Conservation (phyloP, 2,113 vertebrate species). For the Emydocephalus ijimae region DNA sequence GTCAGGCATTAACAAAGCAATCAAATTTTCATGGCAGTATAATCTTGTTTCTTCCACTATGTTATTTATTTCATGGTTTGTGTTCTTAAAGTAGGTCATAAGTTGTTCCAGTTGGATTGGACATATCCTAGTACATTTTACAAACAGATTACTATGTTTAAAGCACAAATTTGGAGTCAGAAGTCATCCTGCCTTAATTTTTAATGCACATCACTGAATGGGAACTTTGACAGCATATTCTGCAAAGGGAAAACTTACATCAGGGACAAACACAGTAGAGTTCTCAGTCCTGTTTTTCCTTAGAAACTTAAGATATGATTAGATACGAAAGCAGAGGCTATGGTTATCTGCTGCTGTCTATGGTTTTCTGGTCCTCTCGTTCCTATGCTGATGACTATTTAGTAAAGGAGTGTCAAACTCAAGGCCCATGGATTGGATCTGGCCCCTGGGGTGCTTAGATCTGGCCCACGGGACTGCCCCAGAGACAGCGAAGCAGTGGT, state of each 20-base stretch:
- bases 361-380: not conserved
- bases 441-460: too few species aligned
- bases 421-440: too few species aligned
- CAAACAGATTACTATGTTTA: not conserved
- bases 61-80: conserved; percentile 2
- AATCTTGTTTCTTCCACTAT: not conserved
- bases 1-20: not conserved
- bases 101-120: not conserved
- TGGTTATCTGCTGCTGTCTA: not conserved
- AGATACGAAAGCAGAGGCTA: not conserved
- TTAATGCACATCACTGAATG: not conserved
- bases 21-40: not conserved
- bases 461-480: too few species aligned
- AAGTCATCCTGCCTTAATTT: not conserved
- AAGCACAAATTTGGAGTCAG: not conserved
- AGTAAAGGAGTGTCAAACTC: not conserved
- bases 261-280: not conserved
- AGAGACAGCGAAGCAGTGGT: too few species aligned
- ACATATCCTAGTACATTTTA: not conserved
- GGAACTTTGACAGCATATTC: not conserved
- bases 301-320: not conserved
- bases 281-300: not conserved
- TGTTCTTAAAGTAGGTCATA: conserved; percentile 16
- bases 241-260: not conserved
- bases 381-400: not conserved